These are phyloP conservation scores for Piliocolobus tephrosceles DNA, from an alignment of 2,113 vertebrate genomes.

Conservation along the genomic window DNA sequence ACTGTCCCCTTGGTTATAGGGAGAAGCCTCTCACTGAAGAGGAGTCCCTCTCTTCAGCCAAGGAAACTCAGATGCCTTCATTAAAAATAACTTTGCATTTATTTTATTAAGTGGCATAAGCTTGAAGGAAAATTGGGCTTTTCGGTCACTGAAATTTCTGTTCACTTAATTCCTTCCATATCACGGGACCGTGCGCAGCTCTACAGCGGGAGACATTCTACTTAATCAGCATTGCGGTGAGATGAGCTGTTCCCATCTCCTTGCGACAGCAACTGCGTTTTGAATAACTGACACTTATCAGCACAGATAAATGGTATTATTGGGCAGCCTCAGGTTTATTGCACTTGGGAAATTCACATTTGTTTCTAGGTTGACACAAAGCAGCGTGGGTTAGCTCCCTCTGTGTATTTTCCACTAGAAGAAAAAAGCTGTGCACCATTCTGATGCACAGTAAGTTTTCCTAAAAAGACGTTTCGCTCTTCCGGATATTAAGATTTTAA, in stretches of 20 bases:
- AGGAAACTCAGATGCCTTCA: neutral
- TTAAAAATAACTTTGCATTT: constrained; percentile 41
- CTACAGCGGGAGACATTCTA: neutral
- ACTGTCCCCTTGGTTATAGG: no score
- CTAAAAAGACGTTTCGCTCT: constrained; percentile 60
- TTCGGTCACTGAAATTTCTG: neutral
- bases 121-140: constrained; percentile 20
- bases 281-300: neutral
- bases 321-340: constrained; percentile 64
- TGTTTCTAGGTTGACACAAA: constrained; percentile 75
- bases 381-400: constrained; percentile 49
- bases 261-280: neutral
- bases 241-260: neutral
- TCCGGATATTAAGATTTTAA: constrained; percentile 67
- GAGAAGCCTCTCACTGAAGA: neutral
- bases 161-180: neutral
- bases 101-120: constrained; percentile 37
- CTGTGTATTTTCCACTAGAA: constrained; percentile 58
- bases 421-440: neutral
- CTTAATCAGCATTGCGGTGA: neutral
- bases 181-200: neutral
- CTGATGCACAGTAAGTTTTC: constrained; percentile 60
- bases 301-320: constrained; percentile 54
- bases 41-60: neutral
- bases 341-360: constrained; percentile 72